phyloP scores from a whole-genome alignment of 2,113 vertebrate genomes.

The Dermatemys mawii region DNA sequence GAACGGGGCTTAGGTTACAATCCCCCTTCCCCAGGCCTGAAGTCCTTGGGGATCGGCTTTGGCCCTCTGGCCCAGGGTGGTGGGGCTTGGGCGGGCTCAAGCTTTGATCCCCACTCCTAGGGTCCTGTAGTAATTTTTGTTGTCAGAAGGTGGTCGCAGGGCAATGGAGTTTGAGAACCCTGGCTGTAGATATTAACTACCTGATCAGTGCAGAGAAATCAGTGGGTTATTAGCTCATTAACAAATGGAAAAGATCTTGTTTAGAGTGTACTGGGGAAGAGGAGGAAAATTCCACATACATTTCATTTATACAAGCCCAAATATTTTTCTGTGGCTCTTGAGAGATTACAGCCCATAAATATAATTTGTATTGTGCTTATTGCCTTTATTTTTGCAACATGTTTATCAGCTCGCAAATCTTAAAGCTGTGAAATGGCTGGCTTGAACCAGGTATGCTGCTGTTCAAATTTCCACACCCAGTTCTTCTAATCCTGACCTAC shows the following conservation, averaged over 20 bases:
- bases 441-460: not conserved
- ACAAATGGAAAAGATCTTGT: not conserved
- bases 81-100: rapidly evolving
- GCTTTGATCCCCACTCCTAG: no score
- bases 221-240: not conserved
- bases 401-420: not conserved
- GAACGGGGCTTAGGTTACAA: no score
- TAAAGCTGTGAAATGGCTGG: not conserved
- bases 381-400: not conserved
- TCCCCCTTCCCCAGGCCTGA: no score
- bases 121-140: no score
- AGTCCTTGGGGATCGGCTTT: no score
- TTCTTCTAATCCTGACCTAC: not conserved
- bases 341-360: not conserved
- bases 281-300: no score
- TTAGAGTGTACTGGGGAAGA: not conserved
- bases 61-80: no score
- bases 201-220: not conserved
- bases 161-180: no score
- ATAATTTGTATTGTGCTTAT: not conserved
- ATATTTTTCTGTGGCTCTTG: not conserved
- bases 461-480: not conserved
- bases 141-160: no score
- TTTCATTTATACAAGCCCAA: no score
- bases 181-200: not conserved